Evolutionary conservation across 2,888 invertebrate genomes (phyloP).

Genomic region (Papilio gigon): DNA sequence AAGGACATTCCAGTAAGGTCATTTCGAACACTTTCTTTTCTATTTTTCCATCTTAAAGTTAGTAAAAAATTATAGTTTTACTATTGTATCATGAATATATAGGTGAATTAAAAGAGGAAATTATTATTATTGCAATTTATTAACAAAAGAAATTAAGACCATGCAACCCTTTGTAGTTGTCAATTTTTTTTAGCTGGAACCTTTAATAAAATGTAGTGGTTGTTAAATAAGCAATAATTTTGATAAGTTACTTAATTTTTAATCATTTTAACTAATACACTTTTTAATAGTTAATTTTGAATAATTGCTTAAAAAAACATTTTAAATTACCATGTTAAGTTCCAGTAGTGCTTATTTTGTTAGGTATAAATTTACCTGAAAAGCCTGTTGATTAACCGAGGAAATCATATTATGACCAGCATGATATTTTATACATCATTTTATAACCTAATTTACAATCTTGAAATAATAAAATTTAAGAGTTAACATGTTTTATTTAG

Average conservation of each 20-base stretch:
- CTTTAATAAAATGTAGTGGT: background rate
- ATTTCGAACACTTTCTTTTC: conserved; percentile 41
- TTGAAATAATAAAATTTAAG: background rate
- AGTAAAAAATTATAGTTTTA: too few species aligned
- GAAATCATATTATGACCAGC: background rate
- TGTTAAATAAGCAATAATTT: background rate
- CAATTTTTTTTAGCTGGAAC: background rate
- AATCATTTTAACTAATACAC: background rate
- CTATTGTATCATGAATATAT: background rate
- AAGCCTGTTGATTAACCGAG: background rate
- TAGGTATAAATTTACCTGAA: background rate
- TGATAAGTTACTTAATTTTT: too few species aligned
- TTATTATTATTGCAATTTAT: too few species aligned
- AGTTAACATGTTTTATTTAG: background rate
- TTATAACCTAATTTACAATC: background rate
- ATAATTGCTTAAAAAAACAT: too few species aligned
- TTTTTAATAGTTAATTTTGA: too few species aligned
- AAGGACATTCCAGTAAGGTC: conserved; percentile 58
- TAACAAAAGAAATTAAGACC: background rate
- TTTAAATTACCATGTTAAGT: background rate
- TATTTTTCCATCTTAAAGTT: background rate
- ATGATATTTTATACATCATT: background rate
- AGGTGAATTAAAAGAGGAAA: background rate
- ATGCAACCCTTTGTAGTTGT: background rate
- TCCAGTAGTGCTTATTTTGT: background rate